Percentiles rank a stretch among this genome's conserved stretches.
Evolutionary conservation across 2,797 vertebrate species (phyloP).

Genomic region (Furcifer pardalis): DNA sequence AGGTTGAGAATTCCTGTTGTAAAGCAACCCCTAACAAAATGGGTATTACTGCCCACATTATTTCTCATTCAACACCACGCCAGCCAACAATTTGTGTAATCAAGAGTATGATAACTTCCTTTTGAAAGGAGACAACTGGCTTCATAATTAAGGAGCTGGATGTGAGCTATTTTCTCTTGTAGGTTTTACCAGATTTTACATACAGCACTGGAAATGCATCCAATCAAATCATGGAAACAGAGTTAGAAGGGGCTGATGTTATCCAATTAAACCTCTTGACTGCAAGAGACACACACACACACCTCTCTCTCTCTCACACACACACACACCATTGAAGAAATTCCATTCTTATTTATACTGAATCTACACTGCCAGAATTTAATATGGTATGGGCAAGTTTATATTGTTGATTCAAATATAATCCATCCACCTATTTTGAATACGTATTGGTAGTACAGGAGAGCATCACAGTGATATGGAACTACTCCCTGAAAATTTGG

Average conservation of each 20-base stretch:
- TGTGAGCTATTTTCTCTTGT: background rate
- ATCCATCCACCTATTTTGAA: background rate
- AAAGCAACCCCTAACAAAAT: constrained; percentile 4
- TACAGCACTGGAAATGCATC: background rate
- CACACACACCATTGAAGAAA: background rate
- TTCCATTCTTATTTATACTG: background rate
- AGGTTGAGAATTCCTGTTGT: too few relatives aligned
- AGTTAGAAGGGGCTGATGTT: background rate
- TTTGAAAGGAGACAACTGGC: background rate
- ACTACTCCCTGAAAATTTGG: too few relatives aligned
- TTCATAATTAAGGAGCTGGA: background rate
- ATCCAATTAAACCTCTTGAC: background rate
- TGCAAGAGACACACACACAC: background rate
- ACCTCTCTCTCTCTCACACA: too few relatives aligned
- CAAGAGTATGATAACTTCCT: background rate
- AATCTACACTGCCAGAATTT: background rate
- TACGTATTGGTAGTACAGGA: background rate
- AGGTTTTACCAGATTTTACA: background rate
- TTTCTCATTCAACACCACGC: constrained; percentile 7
- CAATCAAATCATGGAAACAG: background rate
- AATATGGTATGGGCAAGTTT: background rate
- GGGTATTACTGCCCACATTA: background rate
- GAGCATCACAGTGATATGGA: too few relatives aligned
- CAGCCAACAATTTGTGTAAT: constrained; percentile 10
- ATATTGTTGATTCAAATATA: background rate